phyloP scores from a whole-genome alignment of 2,797 vertebrate genomes.

The Pangasius djambal region DNA sequence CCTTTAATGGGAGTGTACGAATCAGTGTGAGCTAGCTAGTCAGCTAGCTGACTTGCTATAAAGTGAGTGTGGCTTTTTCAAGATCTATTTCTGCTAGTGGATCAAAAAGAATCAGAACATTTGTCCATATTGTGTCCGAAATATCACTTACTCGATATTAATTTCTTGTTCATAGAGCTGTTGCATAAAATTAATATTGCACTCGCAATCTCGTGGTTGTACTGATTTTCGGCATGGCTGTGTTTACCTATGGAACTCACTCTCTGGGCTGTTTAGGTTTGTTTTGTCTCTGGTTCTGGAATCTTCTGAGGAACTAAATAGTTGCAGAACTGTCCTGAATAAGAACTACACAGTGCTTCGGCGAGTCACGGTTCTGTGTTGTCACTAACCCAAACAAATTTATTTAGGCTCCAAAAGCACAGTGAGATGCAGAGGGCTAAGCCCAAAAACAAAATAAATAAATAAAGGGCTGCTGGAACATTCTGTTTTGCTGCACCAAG shows the following conservation, averaged over 20 bases:
- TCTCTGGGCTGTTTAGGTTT: background rate
- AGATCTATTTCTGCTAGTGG: background rate
- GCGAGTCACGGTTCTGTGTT: background rate
- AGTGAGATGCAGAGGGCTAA: background rate
- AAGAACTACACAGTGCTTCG: background rate
- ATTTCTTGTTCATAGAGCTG: background rate
- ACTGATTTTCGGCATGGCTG: no score
- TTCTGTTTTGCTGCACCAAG: background rate
- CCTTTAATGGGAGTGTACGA: background rate
- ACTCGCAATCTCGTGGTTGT: no score
- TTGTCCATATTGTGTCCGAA: background rate
- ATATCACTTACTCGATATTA: background rate
- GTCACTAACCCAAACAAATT: background rate
- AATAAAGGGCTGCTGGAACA: background rate
- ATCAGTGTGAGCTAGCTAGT: background rate
- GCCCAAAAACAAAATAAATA: background rate
- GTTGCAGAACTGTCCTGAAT: background rate
- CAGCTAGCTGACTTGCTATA: background rate
- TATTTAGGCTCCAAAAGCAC: background rate
- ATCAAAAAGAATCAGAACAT: background rate
- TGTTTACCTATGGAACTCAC: no score
- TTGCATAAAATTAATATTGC: no score
- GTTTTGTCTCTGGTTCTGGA: no score
- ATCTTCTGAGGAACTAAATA: background rate
- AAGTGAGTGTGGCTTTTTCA: background rate